Conservation (phyloP, 2,113 vertebrate genomes). For the Ceyx margarethae region DNA sequence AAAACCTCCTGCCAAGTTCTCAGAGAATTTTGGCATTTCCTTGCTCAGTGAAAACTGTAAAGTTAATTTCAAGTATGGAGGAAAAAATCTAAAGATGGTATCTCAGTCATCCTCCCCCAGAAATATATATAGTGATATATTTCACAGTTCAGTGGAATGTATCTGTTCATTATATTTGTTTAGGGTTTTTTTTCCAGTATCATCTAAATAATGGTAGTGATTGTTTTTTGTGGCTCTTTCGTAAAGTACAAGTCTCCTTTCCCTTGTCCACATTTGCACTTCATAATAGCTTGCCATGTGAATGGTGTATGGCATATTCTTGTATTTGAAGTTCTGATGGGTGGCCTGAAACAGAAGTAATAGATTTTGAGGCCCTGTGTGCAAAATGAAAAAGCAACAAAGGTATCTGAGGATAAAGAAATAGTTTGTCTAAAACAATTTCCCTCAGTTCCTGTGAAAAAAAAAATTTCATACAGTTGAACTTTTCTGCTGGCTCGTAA, state of each 20-base stretch:
- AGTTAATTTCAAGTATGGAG: background rate
- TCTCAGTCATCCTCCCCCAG: background rate
- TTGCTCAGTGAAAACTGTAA: background rate
- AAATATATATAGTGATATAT: accelerated
- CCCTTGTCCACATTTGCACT: background rate
- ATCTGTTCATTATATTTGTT: background rate
- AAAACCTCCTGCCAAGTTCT: background rate
- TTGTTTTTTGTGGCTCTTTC: background rate
- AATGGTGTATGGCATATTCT: background rate
- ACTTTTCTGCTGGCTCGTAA: background rate
- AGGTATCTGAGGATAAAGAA: background rate
- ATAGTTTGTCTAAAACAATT: background rate
- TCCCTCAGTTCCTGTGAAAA: background rate
- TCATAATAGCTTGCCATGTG: background rate
- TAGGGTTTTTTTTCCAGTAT: background rate
- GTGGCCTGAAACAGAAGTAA: background rate
- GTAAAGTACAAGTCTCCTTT: background rate
- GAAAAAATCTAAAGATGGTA: background rate
- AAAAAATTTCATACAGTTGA: background rate
- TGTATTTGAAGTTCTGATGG: accelerated
- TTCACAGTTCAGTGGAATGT: background rate
- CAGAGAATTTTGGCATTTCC: background rate
- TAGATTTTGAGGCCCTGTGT: background rate
- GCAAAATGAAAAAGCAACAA: background rate
- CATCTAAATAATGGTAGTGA: background rate